Base-by-base conservation (phyloP, 2,888 invertebrate genomes). In the Pilophorus perplexus region DNA sequence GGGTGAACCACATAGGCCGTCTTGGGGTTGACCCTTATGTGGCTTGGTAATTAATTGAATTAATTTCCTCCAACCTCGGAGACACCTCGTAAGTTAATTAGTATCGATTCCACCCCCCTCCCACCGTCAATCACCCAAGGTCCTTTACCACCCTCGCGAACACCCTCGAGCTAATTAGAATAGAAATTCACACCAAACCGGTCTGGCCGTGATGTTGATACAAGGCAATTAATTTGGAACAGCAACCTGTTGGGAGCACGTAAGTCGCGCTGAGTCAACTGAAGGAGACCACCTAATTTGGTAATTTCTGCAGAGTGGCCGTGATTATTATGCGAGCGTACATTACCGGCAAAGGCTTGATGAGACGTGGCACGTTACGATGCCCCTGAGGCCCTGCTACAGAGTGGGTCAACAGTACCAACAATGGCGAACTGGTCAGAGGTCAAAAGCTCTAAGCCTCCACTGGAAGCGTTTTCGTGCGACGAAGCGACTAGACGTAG, bases 141-240 rank as follows among this genome's bases (percentile, higher is more conserved):
- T 16, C 40, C 44, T 33, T 55, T 22, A 38, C 3, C 5, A 22
- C 37, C 27, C 55, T 55, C 38, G 27, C 14, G 6, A 22, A 27
- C 22, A 40, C 20, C 59, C 27, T n/a, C n/a, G n/a, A n/a, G n/a
- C 59, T 59, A 59, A 59, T 59, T 59, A 59, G 59, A 59, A 59
- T 59, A 59, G 59, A 59, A 59, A 59, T 59, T 59, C 59, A 42
- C 59, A 33, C 20, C 18, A 22, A 20, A 37, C 3, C 59, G 44
- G 44, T 59, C 59, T 38, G 38, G 40, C 59, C 16, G 27, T 20
- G 20, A 22, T 55, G 55, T 55, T 40, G 59, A 59, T 59, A 59
- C 59, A 25, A 40, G 40, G 12, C 44, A 59, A 59, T 59, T 59
- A 59, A 59, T 42, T 59, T 44, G 40, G 25, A 42, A n/a, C n/a